Evolutionary conservation across 2,888 invertebrate species (phyloP).

Genomic region (Mycalesis mineus): DNA sequence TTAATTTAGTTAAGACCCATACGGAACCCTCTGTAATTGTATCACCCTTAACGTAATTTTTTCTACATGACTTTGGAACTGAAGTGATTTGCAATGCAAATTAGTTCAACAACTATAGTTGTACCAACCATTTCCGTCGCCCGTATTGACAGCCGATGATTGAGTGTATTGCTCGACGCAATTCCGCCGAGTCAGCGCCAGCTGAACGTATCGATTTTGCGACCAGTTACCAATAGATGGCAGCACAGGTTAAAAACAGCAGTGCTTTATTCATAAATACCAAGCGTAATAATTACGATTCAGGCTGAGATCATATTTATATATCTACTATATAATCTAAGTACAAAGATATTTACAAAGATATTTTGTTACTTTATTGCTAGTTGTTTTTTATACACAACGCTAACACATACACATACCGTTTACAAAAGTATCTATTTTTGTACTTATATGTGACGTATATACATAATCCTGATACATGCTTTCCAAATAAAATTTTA

Average conservation of each 20-base stretch:
- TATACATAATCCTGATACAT: too few relatives aligned
- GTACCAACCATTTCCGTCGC: conserved; percentile 43
- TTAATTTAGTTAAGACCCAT: neutral
- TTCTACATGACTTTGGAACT: conserved; percentile 58
- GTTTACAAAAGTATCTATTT: too few relatives aligned
- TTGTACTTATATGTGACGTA: too few relatives aligned
- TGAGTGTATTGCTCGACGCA: conserved; percentile 44
- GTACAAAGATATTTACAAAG: too few relatives aligned
- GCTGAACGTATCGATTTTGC: conserved; percentile 35
- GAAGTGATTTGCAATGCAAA: conserved; percentile 67
- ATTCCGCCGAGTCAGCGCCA: conserved; percentile 51
- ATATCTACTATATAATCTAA: too few relatives aligned
- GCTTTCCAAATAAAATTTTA: too few relatives aligned
- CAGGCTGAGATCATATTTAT: too few relatives aligned
- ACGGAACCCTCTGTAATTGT: neutral
- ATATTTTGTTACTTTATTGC: too few relatives aligned
- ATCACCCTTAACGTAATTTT: conserved; percentile 23
- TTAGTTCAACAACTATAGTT: conserved; percentile 31
- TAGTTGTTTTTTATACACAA: too few relatives aligned
- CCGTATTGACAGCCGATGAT: conserved; percentile 63
- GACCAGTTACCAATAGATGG: conserved; percentile 34
- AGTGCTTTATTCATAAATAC: too few relatives aligned
- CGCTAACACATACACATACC: too few relatives aligned
- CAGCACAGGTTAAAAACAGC: conserved; percentile 24
- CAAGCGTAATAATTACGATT: too few relatives aligned